Base-by-base conservation (phyloP, 2,113 vertebrate genomes). In the Geococcyx californianus region DNA sequence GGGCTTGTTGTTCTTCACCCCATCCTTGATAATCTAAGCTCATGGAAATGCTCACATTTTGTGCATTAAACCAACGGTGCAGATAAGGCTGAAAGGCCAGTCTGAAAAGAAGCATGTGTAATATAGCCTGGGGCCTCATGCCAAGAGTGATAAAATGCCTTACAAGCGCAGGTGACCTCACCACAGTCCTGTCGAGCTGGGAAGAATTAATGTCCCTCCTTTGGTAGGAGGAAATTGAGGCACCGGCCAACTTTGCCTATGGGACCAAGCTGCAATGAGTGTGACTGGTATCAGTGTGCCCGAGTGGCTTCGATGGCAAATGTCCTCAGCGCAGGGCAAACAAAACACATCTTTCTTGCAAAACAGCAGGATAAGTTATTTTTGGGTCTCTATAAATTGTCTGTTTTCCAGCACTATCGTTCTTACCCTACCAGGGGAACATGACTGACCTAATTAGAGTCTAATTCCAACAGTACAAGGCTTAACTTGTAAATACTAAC, bases 361-460 rank as follows among this genome's bases (percentile, higher is more conserved):
- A 62, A 94, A 69, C 81, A 91, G 91, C 91, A 66, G 94, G 80
- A 90, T 62, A 51, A 70, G 78, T 87, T 96, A 91, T 95, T 95
- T 94, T 90, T 51, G 89, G 77, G 58, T 89, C 40, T 92, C 77
- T 68, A 51, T 75, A 93, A 94, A 95, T 91, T 33, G 66, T 92
- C 91, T 94, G 66, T 58, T 97, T 94, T 95, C 74, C 78, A 63
- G 82, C 81, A 33, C 80, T 93, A 91, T 95, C 85, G 47, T 91
- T 96, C 90, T 81, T 88, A 36, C 56, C 55, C 85, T 92, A 75
- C 83, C 93, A 96, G 73, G 94, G 96, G 95, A 96, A 84, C 69
- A 31, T n/a, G 56, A 58, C 68, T 95, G 95, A 96, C 94, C 94
- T 93, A 92, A 96, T 97, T 96, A 94, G 76, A 93, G 47, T 67